Base-by-base conservation (phyloP, 2,113 vertebrate species). In the Pelmatolapia mariae region DNA sequence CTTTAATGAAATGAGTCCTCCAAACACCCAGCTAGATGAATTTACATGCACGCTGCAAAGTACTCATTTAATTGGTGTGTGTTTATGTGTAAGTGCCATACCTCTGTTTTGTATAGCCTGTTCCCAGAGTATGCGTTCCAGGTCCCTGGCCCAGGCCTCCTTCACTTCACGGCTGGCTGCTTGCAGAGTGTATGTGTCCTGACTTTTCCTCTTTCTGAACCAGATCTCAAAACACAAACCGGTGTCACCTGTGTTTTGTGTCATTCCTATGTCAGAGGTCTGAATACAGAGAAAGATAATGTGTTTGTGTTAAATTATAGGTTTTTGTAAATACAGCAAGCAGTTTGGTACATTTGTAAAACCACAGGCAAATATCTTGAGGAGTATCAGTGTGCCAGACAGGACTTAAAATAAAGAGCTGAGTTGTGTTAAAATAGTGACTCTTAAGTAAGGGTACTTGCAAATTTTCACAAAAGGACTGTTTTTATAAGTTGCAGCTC, bases 211-310 rank as follows among this genome's bases (percentile, higher is more conserved):
- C 61, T 96, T 95, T 79, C 96, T 89, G 95, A 97, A 96, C 97
- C 97, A 97, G 89, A 97, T 97, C 94, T 97, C 97, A 80, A 97
- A 97, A 80, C 96, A 96, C 85, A 96, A 92, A 19, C 96, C 96
- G 4, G 92, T 96, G 52, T 96, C 95, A 1, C 96, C 96, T 2
- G 89, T 93, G 90, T 95, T 96, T 18, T 96, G 96, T 36, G 96
- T 97, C 95, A 97, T 95, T 10, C 96, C 97, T 4, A 97, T 93
- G 47, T 97, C 96, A 45, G 95, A 96, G 0, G 96, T 97, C 97
- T 97, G n/a, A 80, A 57, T 54, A 13, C 18, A 45, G 38, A 76
- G 10, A 84, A 47, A 81, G 19, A 83, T 5, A 54, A 81, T 24
- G 4, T 5, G 22, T 79, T 26, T 2, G 6, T 57, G 13, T 50